Evolutionary conservation across 2,113 vertebrate genomes (phyloP).

Genomic region (Cervus canadensis): DNA sequence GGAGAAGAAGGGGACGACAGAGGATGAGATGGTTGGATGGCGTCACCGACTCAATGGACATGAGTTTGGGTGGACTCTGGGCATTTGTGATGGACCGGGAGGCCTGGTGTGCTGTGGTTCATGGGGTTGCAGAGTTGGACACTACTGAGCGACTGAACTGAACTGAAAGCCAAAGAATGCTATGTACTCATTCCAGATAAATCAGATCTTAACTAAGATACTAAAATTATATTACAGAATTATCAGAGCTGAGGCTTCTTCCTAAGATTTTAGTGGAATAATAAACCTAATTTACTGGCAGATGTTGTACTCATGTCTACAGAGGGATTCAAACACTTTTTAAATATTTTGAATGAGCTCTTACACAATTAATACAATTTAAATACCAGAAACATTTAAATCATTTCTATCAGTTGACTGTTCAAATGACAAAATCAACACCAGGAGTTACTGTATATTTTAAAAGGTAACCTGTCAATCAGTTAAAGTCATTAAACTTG

Average conservation of each 20-base stretch:
- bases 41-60: no score
- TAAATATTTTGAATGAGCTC: not conserved
- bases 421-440: constrained; percentile 14
- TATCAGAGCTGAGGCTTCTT: not conserved
- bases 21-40: no score
- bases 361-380: not conserved
- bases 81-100: no score
- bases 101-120: no score
- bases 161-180: not conserved
- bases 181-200: not conserved
- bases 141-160: no score
- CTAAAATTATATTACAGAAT: not conserved
- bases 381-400: not conserved
- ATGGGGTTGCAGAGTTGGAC: no score
- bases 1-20: no score
- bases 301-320: not conserved
- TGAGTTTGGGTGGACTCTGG: no score
- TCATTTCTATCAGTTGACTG: not conserved
- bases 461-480: not conserved
- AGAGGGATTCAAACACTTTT: not conserved
- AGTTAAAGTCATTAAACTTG: not conserved
- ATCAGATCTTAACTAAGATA: not conserved
- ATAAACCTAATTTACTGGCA: not conserved
- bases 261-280: not conserved
- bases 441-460: not conserved